These are phyloP conservation scores for Euthynnus affinis DNA, from an alignment of 2,797 vertebrate genomes.

Conservation along the genomic window DNA sequence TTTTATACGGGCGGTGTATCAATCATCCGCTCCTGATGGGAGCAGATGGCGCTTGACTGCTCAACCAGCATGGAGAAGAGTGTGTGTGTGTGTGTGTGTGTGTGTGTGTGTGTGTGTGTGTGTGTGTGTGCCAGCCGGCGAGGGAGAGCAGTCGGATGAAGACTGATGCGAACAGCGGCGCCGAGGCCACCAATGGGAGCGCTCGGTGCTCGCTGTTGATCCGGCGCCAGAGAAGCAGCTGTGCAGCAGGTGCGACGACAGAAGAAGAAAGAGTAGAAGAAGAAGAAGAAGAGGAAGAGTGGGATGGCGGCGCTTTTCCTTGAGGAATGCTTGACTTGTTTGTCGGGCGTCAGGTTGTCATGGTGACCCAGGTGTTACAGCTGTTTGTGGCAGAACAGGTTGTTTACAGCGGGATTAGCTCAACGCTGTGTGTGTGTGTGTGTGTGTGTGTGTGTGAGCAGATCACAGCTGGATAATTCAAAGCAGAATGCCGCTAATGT, in stretches of 20 bases:
- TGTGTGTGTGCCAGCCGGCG: not conserved
- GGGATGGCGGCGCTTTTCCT: too few species aligned
- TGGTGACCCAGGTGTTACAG: constrained; percentile 10
- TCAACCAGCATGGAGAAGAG: constrained; percentile 21
- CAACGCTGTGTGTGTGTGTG: not conserved
- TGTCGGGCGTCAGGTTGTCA: not conserved
- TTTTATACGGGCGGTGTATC: constrained; percentile 55
- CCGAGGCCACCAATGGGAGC: not conserved
- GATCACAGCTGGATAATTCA: not conserved
- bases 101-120: constrained; percentile 7
- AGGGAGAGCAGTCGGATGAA: constrained; percentile 11
- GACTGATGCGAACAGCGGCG: constrained; percentile 40
- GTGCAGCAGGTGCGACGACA: constrained; percentile 21
- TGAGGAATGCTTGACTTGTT: too few species aligned
- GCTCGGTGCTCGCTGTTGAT: not conserved
- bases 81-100: constrained; percentile 8
- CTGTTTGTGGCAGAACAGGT: not conserved
- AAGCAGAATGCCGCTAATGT: too few species aligned
- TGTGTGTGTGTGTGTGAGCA: not conserved
- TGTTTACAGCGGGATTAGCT: not conserved
- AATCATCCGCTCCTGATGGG: constrained; percentile 69
- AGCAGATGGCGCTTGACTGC: constrained; percentile 69
- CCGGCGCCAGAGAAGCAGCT: constrained; percentile 26
- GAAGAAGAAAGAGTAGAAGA: not conserved
- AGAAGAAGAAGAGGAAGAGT: too few species aligned